Evolutionary conservation across 2,797 vertebrate species (phyloP).

Genomic region (Acanthurus tractus): DNA sequence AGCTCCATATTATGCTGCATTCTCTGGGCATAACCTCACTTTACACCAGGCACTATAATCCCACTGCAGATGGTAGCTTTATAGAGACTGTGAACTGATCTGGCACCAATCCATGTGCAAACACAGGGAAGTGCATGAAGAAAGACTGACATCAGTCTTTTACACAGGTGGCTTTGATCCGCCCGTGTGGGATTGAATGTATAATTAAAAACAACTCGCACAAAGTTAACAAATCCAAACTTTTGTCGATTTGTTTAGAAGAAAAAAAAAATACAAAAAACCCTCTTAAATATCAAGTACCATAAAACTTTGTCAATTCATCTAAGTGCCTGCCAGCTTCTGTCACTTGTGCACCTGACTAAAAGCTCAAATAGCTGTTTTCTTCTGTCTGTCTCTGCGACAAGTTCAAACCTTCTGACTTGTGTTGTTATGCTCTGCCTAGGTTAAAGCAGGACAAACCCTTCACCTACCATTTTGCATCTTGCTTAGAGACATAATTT

Average conservation of each 20-base stretch:
- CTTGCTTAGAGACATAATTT: not conserved
- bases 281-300: too few relatives aligned
- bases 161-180: constrained; percentile 17
- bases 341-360: not conserved
- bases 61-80: constrained; percentile 26
- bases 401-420: constrained; percentile 1
- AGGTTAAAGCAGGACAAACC: constrained; percentile 18
- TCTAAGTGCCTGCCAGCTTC: not conserved
- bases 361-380: not conserved
- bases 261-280: too few relatives aligned
- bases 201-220: constrained; percentile 1
- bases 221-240: not conserved
- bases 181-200: not conserved
- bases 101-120: constrained; percentile 21
- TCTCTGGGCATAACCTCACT: constrained; percentile 23
- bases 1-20: constrained; percentile 16
- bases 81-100: constrained; percentile 24
- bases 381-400: not conserved
- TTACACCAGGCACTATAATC: constrained; percentile 16
- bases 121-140: constrained; percentile 9
- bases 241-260: not conserved
- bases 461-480: not conserved
- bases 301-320: not conserved
- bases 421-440: not conserved
- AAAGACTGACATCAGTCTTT: constrained; percentile 11